These are phyloP conservation scores for Mallotus villosus DNA, from an alignment of 2,797 vertebrate genomes.

Conservation along the genomic window DNA sequence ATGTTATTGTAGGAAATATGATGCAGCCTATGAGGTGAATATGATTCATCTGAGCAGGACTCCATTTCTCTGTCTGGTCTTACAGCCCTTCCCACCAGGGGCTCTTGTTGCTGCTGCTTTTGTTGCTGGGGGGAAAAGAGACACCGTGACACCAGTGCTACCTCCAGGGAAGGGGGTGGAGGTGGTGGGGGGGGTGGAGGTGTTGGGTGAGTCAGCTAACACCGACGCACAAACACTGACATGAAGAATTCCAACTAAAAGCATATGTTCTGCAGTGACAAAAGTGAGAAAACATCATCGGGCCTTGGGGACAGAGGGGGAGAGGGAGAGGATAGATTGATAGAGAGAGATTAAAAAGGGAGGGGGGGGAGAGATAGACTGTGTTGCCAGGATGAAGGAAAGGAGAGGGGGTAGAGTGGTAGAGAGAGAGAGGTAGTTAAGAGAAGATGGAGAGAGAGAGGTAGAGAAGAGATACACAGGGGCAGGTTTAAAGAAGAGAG, in stretches of 20 bases:
- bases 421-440: not conserved
- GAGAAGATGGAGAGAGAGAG: not conserved
- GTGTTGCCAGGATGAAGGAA: too few species aligned
- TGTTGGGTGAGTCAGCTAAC: slow-evolving; percentile 11
- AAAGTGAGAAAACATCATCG: not conserved
- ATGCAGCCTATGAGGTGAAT: not conserved
- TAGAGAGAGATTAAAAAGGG: not conserved
- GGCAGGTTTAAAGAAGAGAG: not conserved
- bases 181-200: not conserved
- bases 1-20: not conserved
- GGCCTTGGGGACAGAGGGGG: not conserved
- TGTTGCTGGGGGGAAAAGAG: slow-evolving; percentile 41
- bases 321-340: not conserved
- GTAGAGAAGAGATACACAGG: not conserved
- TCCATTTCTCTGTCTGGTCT: slow-evolving; percentile 45
- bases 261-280: not conserved
- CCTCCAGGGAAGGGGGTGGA: slow-evolving; percentile 23
- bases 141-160: slow-evolving; percentile 44
- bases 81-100: slow-evolving; percentile 51
- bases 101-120: slow-evolving; percentile 39
- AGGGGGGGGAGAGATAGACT: not conserved
- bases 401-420: not conserved
- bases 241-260: not conserved
- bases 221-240: not conserved
- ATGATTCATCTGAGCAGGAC: slow-evolving; percentile 6